A percentile compares a stretch with the other conserved stretches of the same genome.
These are phyloP conservation scores for Pelecanoides urinatrix DNA, from an alignment of 2,113 vertebrate species.

Conservation along the genomic window DNA sequence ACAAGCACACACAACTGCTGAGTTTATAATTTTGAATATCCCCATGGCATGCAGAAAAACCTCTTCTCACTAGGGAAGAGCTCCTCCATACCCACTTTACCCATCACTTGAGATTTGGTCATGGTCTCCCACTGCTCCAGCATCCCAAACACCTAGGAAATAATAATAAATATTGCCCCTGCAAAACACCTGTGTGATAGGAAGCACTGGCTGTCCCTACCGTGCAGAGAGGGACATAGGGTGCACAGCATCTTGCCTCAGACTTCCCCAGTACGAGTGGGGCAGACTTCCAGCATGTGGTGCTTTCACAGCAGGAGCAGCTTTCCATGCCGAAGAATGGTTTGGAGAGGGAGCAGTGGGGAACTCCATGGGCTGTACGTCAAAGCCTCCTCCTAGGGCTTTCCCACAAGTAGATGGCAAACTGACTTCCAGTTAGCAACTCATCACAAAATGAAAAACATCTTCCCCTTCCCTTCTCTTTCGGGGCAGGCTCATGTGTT, in stretches of 20 bases:
- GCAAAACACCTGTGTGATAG: accelerated
- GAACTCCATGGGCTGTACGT: neutral
- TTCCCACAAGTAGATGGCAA: conserved; percentile 28
- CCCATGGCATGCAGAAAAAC: neutral
- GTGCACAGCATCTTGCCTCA: neutral
- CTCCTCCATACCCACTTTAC: no score
- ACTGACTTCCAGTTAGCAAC: neutral
- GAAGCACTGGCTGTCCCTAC: neutral
- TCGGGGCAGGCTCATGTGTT: neutral
- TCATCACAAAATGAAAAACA: conserved; percentile 26
- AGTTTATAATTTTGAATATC: neutral
- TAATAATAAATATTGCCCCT: neutral
- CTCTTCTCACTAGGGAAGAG: neutral
- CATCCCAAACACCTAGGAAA: neutral
- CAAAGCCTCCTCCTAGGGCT: conserved; percentile 13
- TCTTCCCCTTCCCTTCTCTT: neutral
- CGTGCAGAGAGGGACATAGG: neutral
- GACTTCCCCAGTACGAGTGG: neutral
- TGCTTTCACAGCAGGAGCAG: conserved; percentile 31
- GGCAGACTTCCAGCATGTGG: neutral
- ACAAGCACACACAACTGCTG: neutral
- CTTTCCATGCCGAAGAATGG: neutral
- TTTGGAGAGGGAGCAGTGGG: neutral
- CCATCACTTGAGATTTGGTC: neutral
- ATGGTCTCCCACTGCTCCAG: neutral